Base-by-base conservation (phyloP, 2,113 vertebrate genomes). In the Pomatorhinus ruficollis region DNA sequence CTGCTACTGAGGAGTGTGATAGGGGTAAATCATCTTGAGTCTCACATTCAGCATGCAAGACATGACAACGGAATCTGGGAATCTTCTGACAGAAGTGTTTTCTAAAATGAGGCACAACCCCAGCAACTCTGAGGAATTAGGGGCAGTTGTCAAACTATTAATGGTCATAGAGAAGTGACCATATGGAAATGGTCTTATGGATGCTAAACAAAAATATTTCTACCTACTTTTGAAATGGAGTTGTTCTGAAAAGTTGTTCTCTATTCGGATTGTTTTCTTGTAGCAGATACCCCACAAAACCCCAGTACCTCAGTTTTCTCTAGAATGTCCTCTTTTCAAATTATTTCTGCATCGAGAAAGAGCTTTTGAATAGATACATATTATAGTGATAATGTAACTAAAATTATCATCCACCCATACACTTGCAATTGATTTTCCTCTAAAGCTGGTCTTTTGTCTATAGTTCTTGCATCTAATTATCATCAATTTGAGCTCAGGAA, bases 341-440 rank as follows among this genome's bases (percentile, higher is more conserved):
- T 47, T 83, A 31, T 93, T 83, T 96, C 53, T 96, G 39, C 33
- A 65, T 63, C 79, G 39, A 83, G 77, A 90, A 88, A 69, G 54
- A 78, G 50, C 25, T 87, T 92, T 84, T 94, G 69, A 95, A 91
- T 65, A 94, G 80, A n/a, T 72, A 45, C 9, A 23, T 87, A 88
- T 70, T 92, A 52, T 65, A 89, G 76, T n/a, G 40, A 77, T 95
- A 93, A 86, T 89, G 82, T 72, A 86, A 91, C 95, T 94, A 92
- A 96, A 96, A 95, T 93, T 96, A 90, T 92, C 79, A 94, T 63
- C 92, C 91, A 35, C 91, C 90, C 96, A 89, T 93, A 89, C 69
- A 94, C 50, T 91, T 30, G 45, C 78, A 95, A 85, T 53, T 61
- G 70, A 85, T 61, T 96, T 94, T 95, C 24, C 54, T 93, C 45